Conservation (phyloP, 2,113 vertebrate species). For the Haemorhous mexicanus region DNA sequence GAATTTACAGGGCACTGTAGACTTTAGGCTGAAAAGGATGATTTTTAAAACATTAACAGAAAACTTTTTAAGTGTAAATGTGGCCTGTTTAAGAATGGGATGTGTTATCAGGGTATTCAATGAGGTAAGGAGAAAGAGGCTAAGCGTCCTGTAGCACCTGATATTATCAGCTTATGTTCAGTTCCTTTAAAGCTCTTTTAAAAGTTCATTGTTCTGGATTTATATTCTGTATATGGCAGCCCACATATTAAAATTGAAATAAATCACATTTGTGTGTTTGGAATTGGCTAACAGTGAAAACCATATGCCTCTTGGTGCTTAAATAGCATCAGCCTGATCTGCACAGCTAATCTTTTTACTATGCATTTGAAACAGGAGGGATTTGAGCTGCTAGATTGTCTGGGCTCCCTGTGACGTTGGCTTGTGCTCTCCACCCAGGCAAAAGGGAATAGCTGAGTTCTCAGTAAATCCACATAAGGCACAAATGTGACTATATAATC, state of each 20-base stretch:
- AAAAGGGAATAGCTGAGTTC: background rate
- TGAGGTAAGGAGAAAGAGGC: background rate
- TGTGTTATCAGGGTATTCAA: fast-evolving
- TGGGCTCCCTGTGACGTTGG: background rate
- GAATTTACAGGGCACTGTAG: background rate
- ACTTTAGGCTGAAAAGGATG: background rate
- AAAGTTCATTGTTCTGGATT: background rate
- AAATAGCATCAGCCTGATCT: background rate
- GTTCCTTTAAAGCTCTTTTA: background rate
- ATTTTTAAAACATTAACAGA: background rate
- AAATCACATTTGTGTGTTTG: background rate
- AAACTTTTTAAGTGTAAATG: background rate
- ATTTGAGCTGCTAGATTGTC: background rate
- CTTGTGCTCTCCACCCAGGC: background rate
- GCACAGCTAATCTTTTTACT: background rate
- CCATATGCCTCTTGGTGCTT: background rate
- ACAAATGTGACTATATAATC: background rate
- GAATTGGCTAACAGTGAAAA: background rate
- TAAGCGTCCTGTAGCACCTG: background rate
- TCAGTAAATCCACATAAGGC: background rate
- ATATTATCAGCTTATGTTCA: background rate
- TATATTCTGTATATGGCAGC: background rate
- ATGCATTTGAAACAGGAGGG: background rate
- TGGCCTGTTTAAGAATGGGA: background rate
- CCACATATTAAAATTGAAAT: background rate